Evolutionary conservation across 2,797 vertebrate species (phyloP), one percentile per base, ranked within the genome.

Genomic region (Enteromius argenteus): DNA sequence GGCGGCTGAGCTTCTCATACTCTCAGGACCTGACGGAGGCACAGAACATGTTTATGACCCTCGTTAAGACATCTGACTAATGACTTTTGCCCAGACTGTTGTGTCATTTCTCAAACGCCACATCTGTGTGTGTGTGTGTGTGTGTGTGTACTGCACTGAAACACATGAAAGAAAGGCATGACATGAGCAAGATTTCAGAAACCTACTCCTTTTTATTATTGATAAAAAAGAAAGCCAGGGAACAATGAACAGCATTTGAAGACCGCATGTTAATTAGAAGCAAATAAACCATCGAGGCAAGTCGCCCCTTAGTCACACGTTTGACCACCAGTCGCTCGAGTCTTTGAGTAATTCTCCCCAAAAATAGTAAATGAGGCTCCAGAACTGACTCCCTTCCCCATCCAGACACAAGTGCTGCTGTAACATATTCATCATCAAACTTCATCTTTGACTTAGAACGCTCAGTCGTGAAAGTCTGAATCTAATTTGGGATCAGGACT

Each of bases 241-340:
- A 88, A 88, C 89, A 89, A 81, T 80, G 72, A 89, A 88, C 88
- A 90, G 80, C 85, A 86, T 85, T 80, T 62, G 39, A 89, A 83
- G 86, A 89, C 64, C 23, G 56, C 74, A 85, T 79, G 85, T 86
- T 83, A 71, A 39, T 58, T 1, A 56, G 51, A 86, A 87, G 81
- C 77, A 78, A 84, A 73, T 69, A 81, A 87, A 87, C 69, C 85
- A 86, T 86, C 91, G 93, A 94, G 93, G 93, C 93, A 94, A 95
- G 94, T 87, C 93, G 93, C 94, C 93, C 89, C 91, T 93, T 89
- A 90, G 90, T 94, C 86, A 0, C 74, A 88, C 60, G 69, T 23
- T 21, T 13, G 67, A 72, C 84, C 67, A 35, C n/a, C 44, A 14
- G 58, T 69, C 73, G 39, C 60, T 79, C 81, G 21, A 49, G 53